These are phyloP conservation scores for Eunapius fragilis DNA, from an alignment of 37 sponge, comb jelly and placozoan species.

Conservation along the genomic window DNA sequence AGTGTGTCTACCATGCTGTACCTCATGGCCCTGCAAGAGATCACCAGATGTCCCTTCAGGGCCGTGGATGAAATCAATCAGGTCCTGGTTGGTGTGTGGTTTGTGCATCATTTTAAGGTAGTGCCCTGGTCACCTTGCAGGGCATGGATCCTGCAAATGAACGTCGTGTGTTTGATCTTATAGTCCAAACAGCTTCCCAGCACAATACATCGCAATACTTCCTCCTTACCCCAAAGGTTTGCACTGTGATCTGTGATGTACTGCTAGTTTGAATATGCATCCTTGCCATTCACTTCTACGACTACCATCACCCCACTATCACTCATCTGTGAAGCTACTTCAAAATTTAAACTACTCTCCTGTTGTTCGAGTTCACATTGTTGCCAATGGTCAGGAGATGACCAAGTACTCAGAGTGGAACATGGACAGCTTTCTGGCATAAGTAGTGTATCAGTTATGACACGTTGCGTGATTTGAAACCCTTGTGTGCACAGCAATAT, in stretches of 20 bases:
- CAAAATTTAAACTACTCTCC: slow-evolving; percentile 51
- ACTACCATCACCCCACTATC: neutral
- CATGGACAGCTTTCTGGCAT: slow-evolving; percentile 18
- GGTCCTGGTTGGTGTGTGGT: slow-evolving; percentile 25
- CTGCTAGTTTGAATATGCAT: neutral
- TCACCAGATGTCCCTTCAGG: slow-evolving; percentile 91
- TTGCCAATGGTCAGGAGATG: slow-evolving; percentile 65
- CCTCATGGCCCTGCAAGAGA: slow-evolving; percentile 95
- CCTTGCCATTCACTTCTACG: neutral
- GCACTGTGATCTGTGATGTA: neutral
- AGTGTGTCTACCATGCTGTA: slow-evolving; percentile 99
- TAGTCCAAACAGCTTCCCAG: slow-evolving; percentile 70
- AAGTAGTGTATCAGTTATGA: neutral
- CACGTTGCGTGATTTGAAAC: slow-evolving; percentile 32
- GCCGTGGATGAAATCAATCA: slow-evolving; percentile 96
- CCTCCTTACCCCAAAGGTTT: slow-evolving; percentile 94
- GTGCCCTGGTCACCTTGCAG: no score
- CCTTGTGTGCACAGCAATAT: neutral
- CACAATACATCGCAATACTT: slow-evolving; percentile 94
- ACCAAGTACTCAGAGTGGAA: slow-evolving; percentile 6
- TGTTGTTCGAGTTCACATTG: slow-evolving; percentile 55
- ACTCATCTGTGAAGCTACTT: slow-evolving; percentile 38
- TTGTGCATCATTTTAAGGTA: neutral
- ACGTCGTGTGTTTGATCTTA: slow-evolving; percentile 90
- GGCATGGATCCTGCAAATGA: slow-evolving; percentile 99